Evolutionary conservation across 2,888 invertebrate genomes (phyloP).

Genomic region (Drymonia ruficornis): DNA sequence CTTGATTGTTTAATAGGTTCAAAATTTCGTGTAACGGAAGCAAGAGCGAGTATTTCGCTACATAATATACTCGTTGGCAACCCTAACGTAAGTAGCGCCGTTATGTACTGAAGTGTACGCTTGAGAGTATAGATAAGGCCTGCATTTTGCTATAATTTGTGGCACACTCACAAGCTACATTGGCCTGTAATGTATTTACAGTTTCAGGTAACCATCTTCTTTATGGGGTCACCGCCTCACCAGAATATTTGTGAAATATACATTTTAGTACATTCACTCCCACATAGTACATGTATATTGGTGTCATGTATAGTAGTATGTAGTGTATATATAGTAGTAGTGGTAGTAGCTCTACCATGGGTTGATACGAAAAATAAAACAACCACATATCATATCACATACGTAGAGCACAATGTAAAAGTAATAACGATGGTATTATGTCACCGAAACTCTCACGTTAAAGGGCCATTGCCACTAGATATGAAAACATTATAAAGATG

Average conservation of each 20-base stretch:
- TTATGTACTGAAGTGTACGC: constrained; percentile 4
- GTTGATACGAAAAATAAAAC: no score
- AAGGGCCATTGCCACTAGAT: constrained; percentile 23
- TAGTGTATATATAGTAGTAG: no score
- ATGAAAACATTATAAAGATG: constrained; percentile 27
- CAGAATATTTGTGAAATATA: no score
- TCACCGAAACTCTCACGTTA: constrained; percentile 20
- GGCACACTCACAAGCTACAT: not conserved
- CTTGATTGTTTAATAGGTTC: not conserved
- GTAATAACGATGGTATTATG: not conserved
- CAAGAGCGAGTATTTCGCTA: not conserved
- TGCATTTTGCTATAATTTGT: constrained; percentile 6
- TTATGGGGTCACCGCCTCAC: not conserved
- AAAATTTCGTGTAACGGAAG: not conserved
- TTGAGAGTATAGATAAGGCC: constrained; percentile 10
- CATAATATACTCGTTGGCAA: not conserved
- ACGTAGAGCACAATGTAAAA: no score
- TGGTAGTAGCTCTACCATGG: no score
- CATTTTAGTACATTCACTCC: no score
- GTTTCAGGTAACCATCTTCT: not conserved
- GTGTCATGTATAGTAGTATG: no score
- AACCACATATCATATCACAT: no score
- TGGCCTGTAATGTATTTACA: not conserved
- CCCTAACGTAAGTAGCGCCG: constrained; percentile 1
- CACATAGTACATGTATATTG: no score